phyloP scores from a whole-genome alignment of 1,140 invertebrate genomes.

The Tetragnatha versicolor region DNA sequence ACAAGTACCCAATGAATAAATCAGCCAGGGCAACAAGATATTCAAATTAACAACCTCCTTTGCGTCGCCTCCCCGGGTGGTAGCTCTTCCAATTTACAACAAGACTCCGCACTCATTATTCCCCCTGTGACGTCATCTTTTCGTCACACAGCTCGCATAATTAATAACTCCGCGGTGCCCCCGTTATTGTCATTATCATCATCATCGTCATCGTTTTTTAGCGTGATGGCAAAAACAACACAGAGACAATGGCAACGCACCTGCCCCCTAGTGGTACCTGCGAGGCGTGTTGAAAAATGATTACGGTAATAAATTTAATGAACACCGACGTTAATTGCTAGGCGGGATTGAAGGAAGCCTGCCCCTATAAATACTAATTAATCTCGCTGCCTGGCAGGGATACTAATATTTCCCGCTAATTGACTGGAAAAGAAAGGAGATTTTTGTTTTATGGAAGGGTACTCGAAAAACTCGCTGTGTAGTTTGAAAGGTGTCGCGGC shows the following conservation, averaged over 20 bases:
- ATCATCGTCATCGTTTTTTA: background rate
- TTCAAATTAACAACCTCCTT: no score
- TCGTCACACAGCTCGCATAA: background rate
- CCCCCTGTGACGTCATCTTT: constrained; percentile 31
- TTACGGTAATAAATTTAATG: constrained; percentile 56
- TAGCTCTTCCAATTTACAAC: no score
- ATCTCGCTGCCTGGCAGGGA: constrained; percentile 35
- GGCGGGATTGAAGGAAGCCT: no score
- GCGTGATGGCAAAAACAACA: no score
- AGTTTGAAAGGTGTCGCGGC: constrained; percentile 13
- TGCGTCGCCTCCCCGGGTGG: no score
- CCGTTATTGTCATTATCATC: background rate
- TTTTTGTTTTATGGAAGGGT: constrained; percentile 6
- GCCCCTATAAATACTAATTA: constrained; percentile 56
- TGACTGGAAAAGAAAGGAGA: constrained; percentile 47
- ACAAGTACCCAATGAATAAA: no score
- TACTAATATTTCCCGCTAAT: constrained; percentile 53
- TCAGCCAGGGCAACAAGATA: no score
- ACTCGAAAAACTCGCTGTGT: background rate
- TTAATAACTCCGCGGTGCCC: constrained; percentile 20
- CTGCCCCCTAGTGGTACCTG: constrained; percentile 10
- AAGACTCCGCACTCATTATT: no score
- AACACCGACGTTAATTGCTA: constrained; percentile 50
- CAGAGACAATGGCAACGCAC: no score
- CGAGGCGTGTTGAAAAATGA: constrained; percentile 48